Base-by-base conservation (phyloP, 2,888 invertebrate genomes). In the Diachrysia chrysitis region DNA sequence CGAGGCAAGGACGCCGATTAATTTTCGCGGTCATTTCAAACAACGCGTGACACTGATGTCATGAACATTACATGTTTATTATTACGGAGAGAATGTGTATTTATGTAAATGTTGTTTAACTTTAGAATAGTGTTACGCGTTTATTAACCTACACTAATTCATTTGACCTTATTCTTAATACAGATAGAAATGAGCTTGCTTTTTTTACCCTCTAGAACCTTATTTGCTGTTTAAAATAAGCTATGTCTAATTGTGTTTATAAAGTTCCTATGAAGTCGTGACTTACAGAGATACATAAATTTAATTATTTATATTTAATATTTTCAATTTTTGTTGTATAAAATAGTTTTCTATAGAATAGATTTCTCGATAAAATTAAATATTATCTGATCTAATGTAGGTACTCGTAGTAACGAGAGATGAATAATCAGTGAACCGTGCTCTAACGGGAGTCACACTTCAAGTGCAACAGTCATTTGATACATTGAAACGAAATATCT, bases 401-500 rank as follows among this genome's bases (percentile, higher is more conserved):
- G 42, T n/a, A 42, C 42, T 42, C n/a, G 82, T 79, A 77, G 92
- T 92, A 93, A 92, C 84, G 82, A 83, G 90, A 92, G 89, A 89
- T 89, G 84, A 81, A 87, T 90, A 88, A 89, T 88, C 90, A 89
- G 86, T 92, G 90, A 83, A 91, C 87, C 93, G 90, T 91, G 89
- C 84, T 86, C 83, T 92, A 93, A 93, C 94, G 92, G 93, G 88
- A 92, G 91, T 92, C 89, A 89, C 90, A 92, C 89, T 89, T 85
- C 86, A 87, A 88, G 87, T 92, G 90, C 91, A 92, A 79, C 87
- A 81, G 93, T 86, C 85, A 95, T 88, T 86, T 85, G 91, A 94
- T 93, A 92, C 83, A 83, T 79, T 87, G 88, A 90, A 92, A 92
- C 83, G 66, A 82, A 86, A 89, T 89, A 89, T 85, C 84, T 82